Conservation (phyloP, 1,140 invertebrate genomes). For the Zophobas atratus region DNA sequence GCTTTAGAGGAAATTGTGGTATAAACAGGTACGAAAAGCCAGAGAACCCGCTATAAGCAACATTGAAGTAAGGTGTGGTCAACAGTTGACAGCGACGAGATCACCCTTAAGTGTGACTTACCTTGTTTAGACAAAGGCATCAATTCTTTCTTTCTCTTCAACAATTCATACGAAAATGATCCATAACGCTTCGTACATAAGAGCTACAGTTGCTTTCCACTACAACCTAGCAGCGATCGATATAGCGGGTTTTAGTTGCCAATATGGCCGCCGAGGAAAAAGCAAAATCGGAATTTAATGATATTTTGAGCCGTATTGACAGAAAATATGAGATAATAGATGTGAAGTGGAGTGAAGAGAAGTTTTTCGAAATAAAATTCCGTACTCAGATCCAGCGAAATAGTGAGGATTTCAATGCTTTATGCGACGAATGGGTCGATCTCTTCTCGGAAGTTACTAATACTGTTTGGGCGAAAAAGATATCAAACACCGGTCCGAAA, state of each 20-base stretch:
- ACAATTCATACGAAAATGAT: neutral
- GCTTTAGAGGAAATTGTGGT: too few species aligned
- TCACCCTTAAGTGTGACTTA: neutral
- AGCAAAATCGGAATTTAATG: conserved; percentile 56
- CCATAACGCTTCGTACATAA: neutral
- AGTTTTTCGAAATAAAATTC: conserved; percentile 64
- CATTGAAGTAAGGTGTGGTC: too few species aligned
- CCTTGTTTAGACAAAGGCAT: conserved; percentile 24
- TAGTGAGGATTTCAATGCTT: conserved; percentile 63
- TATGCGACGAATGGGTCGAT: conserved; percentile 67
- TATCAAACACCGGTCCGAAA: conserved; percentile 67
- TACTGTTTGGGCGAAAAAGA: conserved; percentile 67
- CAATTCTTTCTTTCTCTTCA: conserved; percentile 32
- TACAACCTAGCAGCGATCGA: conserved; percentile 49
- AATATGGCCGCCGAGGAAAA: conserved; percentile 62
- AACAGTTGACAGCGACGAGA: too few species aligned
- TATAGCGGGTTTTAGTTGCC: conserved; percentile 52
- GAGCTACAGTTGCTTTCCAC: neutral
- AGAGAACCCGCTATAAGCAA: too few species aligned
- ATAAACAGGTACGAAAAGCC: too few species aligned
- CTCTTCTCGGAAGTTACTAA: conserved; percentile 64
- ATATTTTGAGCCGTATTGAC: conserved; percentile 61
- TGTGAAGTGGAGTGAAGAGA: conserved; percentile 63
- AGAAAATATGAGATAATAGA: conserved; percentile 64
- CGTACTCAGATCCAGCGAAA: conserved; percentile 63